A percentile compares a stretch with the other conserved stretches of the same genome.
phyloP scores from a whole-genome alignment of 2,888 invertebrate genomes.

The Rhabditoides inermis region DNA sequence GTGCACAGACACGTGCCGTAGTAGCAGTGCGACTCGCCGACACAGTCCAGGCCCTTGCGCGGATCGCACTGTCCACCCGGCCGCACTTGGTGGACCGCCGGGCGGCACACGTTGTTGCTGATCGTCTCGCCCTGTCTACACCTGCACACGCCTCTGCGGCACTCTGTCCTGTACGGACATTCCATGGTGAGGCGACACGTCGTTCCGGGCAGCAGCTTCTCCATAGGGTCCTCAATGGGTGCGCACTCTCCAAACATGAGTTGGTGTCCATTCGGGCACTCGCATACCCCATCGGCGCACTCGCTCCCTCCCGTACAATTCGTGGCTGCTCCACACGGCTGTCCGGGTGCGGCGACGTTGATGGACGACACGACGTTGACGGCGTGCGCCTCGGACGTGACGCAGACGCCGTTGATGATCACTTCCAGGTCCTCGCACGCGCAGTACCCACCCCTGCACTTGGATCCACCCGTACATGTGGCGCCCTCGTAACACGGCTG shows the following conservation, averaged over 20 bases:
- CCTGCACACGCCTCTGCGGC: slow-evolving; percentile 44
- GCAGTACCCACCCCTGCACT: slow-evolving; percentile 27
- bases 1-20: slow-evolving; percentile 42
- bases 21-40: slow-evolving; percentile 34
- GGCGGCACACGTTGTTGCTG: slow-evolving; percentile 34
- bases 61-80: slow-evolving; percentile 43
- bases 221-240: slow-evolving; percentile 3
- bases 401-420: slow-evolving; percentile 29
- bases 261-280: slow-evolving; percentile 26
- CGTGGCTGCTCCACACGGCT: slow-evolving; percentile 21
- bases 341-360: slow-evolving; percentile 32
- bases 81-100: slow-evolving; percentile 33
- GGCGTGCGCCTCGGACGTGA: slow-evolving; percentile 25
- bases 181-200: slow-evolving; percentile 33
- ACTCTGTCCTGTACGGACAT: slow-evolving; percentile 43
- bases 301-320: slow-evolving; percentile 25
- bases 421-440: slow-evolving; percentile 30
- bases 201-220: slow-evolving; percentile 26
- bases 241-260: not conserved
- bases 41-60: slow-evolving; percentile 42
- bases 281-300: slow-evolving; percentile 27
- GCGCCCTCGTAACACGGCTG: slow-evolving; percentile 20
- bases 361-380: slow-evolving; percentile 11
- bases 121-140: slow-evolving; percentile 46
- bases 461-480: slow-evolving; percentile 28